Base-by-base conservation (phyloP, 1,140 invertebrate genomes). In the Lucilia sericata region DNA sequence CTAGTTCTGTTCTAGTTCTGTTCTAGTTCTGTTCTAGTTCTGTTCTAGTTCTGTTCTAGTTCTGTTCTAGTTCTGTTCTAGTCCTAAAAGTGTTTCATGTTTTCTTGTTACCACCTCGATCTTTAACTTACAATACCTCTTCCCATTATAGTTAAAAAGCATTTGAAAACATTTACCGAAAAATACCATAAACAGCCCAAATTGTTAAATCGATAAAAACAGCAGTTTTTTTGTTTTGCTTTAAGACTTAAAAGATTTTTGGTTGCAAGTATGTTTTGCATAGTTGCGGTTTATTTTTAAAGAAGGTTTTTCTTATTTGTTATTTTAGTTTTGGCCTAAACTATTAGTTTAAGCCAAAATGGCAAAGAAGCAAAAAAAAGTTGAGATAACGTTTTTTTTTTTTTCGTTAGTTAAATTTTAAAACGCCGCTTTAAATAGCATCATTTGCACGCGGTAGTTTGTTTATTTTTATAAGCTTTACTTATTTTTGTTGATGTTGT, bases 391-490 rank as follows among this genome's bases (percentile, higher is more conserved):
- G 76, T 51, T 80, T 80, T 49, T 49, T n/a, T n/a, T n/a, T 80
- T 49, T 49, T 49, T 21, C 42, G n/a, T 47, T 78, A 19, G 75
- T 36, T n/a, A n/a, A 78, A 78, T 47, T 80, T 80, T 80, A 80
- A n/a, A 80, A 80, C 76, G 76, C 76, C 76, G 76, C 76, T 80
- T 70, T 80, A 80, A 80, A 80, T 80, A 80, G 76, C 76, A 80
- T 80, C 76, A 80, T 80, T 80, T 80, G 42, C 76, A 80, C 76
- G 76, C 76, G 76, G 76, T 12, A 25, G n/a, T 80, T 80, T 80
- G n/a, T 80, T 78, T 80, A 21, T 78, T 47, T 42, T 42, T 42
- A 42, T 42, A 42, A 42, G 42, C 42, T 42, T 42, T 0, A 0
- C 42, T 7, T 42, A 42, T 8, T 42, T 7, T 42, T 7, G 42